Conservation (phyloP, 2,888 invertebrate genomes). For the Aspidiotus rigidus region DNA sequence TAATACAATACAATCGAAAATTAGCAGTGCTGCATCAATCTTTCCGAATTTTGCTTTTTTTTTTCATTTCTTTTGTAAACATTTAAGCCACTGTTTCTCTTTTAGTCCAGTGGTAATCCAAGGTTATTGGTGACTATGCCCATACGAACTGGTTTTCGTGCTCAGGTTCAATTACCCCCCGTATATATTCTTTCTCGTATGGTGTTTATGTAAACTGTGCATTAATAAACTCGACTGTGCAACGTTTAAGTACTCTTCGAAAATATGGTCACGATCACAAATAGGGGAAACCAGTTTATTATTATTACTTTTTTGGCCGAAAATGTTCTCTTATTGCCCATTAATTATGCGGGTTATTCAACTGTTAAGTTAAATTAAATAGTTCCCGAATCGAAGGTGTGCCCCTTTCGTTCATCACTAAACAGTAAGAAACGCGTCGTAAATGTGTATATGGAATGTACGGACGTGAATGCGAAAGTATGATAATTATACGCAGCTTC, state of each 20-base stretch:
- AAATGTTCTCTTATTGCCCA: slow-evolving; percentile 33
- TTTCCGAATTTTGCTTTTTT: not conserved
- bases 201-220: slow-evolving; percentile 33
- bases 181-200: slow-evolving; percentile 25
- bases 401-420: slow-evolving; percentile 12
- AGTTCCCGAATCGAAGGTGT: slow-evolving; percentile 27
- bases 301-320: slow-evolving; percentile 31
- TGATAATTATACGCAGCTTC: not conserved
- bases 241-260: slow-evolving; percentile 32
- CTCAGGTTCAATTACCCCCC: slow-evolving; percentile 33
- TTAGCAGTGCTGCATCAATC: slow-evolving; percentile 22
- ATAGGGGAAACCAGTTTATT: slow-evolving; percentile 30
- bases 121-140: slow-evolving; percentile 32
- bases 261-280: slow-evolving; percentile 31
- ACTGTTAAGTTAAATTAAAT: slow-evolving; percentile 33
- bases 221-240: slow-evolving; percentile 32
- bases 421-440: not conserved
- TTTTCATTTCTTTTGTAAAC: not conserved
- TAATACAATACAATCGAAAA: slow-evolving; percentile 30
- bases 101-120: slow-evolving; percentile 18
- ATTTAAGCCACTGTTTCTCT: no score
- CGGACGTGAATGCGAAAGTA: not conserved
- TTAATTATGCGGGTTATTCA: slow-evolving; percentile 33
- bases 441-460: slow-evolving; percentile 18
- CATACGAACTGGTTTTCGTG: slow-evolving; percentile 31